Percentiles rank a stretch among this genome's conserved stretches.
Evolutionary conservation across 2,113 vertebrate genomes (phyloP).

Genomic region (Pseudopodoces humilis): DNA sequence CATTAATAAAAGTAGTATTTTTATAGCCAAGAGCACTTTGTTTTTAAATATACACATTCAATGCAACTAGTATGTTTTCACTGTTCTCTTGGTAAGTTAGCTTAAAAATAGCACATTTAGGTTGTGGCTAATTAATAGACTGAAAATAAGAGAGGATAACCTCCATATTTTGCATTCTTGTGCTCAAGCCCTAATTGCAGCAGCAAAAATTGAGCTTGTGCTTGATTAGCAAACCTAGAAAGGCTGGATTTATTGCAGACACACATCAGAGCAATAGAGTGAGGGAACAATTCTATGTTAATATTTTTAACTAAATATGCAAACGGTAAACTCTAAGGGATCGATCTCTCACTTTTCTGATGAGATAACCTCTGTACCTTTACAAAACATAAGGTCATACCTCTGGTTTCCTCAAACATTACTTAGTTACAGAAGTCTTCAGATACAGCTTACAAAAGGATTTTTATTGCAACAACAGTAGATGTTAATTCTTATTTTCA

Average conservation of each 20-base stretch:
- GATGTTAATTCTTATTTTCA: neutral
- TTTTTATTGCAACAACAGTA: neutral
- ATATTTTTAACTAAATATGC: neutral
- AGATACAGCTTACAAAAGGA: neutral
- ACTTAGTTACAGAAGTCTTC: neutral
- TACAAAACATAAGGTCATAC: neutral
- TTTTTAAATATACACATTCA: slow-evolving; percentile 10
- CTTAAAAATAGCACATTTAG: neutral
- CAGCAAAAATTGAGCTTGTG: neutral
- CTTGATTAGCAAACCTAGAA: neutral
- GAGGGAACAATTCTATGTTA: neutral
- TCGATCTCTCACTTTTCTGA: neutral
- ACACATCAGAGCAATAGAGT: neutral
- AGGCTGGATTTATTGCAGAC: neutral
- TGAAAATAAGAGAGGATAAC: neutral
- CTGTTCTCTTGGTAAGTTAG: neutral
- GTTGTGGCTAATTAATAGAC: neutral
- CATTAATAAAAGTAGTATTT: slow-evolving; percentile 64
- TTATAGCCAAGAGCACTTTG: slow-evolving; percentile 38
- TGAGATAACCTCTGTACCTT: neutral
- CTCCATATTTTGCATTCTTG: neutral
- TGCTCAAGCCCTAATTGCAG: neutral
- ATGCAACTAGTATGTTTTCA: neutral
- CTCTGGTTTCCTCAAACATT: neutral
- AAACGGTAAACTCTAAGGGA: neutral